Conservation (phyloP, 2,797 vertebrate genomes). For the Eutrigla gurnardus region DNA sequence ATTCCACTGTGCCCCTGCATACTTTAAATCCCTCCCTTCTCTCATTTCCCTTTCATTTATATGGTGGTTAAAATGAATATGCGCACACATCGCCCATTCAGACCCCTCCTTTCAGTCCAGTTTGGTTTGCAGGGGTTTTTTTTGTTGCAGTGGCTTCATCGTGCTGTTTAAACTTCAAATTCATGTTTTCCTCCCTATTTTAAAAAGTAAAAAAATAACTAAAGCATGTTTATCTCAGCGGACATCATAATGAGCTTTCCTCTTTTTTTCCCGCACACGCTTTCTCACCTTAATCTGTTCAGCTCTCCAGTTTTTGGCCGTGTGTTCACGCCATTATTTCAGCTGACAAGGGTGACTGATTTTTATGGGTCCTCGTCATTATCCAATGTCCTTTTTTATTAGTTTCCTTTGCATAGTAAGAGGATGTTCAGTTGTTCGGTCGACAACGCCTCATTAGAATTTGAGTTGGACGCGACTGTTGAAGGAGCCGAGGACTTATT, state of each 20-base stretch:
- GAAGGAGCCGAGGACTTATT: conserved; percentile 25
- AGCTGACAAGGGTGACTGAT: conserved; percentile 22
- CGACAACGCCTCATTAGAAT: conserved; percentile 49
- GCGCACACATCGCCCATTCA: conserved; percentile 27
- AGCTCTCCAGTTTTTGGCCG: background rate
- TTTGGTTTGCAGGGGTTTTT: background rate
- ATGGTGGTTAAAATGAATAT: conserved; percentile 66
- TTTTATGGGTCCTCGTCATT: conserved; percentile 22
- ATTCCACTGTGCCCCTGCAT: conserved; percentile 76
- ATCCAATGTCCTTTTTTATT: conserved; percentile 14
- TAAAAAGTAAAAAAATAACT: background rate
- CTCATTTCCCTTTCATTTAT: conserved; percentile 67
- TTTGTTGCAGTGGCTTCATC: conserved; percentile 16
- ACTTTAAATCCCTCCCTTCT: conserved; percentile 70
- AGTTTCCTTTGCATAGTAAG: conserved; percentile 48
- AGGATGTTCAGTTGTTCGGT: conserved; percentile 23
- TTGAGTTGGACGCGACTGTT: conserved; percentile 43
- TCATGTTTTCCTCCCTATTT: conserved; percentile 8
- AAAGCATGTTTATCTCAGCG: background rate
- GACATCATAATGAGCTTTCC: background rate
- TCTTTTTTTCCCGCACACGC: background rate
- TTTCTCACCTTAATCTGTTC: background rate
- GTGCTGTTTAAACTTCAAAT: conserved; percentile 4
- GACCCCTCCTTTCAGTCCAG: background rate
- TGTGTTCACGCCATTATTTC: conserved; percentile 10